Conservation (phyloP, 1,140 invertebrate genomes). For the Diorhabda sublineata region DNA sequence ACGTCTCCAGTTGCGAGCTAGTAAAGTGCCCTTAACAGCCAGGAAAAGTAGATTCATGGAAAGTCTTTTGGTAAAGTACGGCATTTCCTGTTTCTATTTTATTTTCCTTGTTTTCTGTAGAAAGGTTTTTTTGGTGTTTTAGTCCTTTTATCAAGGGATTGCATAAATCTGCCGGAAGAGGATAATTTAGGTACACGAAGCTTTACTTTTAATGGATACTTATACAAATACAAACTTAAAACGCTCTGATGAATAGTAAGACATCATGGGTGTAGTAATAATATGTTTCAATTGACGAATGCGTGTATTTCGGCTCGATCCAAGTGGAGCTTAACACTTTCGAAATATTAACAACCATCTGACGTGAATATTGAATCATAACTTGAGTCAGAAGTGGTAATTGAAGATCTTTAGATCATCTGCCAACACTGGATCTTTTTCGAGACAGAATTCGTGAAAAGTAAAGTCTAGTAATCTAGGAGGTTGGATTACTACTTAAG, state of each 20-base stretch:
- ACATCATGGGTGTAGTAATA: too few species aligned
- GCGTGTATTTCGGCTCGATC: too few species aligned
- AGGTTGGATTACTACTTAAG: too few species aligned
- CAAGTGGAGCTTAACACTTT: too few species aligned
- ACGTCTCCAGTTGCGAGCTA: neutral
- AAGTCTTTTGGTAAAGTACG: slow-evolving; percentile 10
- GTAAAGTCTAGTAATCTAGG: too few species aligned
- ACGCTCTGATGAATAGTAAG: neutral
- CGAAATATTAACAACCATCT: too few species aligned
- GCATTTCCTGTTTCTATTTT: slow-evolving; percentile 15
- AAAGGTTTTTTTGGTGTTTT: slow-evolving; percentile 12
- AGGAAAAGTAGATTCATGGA: slow-evolving; percentile 11
- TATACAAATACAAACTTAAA: slow-evolving; percentile 3
- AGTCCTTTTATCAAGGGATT: slow-evolving; percentile 8
- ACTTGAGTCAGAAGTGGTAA: too few species aligned
- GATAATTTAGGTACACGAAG: slow-evolving; percentile 4
- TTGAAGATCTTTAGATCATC: too few species aligned
- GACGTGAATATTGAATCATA: too few species aligned
- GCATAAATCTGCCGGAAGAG: slow-evolving; percentile 6
- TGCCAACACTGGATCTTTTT: too few species aligned
- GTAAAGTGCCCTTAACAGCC: slow-evolving; percentile 6
- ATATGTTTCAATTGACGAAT: too few species aligned
- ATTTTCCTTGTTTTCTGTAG: slow-evolving; percentile 12
- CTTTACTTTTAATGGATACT: neutral
- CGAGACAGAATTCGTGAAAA: too few species aligned